A percentile compares a stretch with the other conserved stretches of the same genome.
Evolutionary conservation across 2,888 invertebrate species (phyloP).

Genomic region (Agapostemon virescens): DNA sequence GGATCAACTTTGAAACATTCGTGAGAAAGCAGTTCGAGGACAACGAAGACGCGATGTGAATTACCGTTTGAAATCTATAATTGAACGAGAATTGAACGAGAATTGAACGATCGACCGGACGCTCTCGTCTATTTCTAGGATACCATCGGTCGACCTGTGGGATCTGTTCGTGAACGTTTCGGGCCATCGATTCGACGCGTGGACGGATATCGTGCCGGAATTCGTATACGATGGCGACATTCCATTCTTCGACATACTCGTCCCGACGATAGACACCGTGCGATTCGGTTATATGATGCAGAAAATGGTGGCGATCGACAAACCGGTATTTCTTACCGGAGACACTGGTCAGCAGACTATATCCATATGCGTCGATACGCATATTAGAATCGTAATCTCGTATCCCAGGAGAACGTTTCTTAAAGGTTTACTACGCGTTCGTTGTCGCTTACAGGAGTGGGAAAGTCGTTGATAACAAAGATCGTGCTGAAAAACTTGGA

Average conservation of each 20-base stretch:
- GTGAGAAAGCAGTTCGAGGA: conserved; percentile 87
- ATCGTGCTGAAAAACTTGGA: conserved; percentile 86
- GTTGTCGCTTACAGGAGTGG: conserved; percentile 85
- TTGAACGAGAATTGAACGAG: too few species aligned
- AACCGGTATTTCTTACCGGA: conserved; percentile 94
- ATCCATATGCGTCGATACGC: background rate
- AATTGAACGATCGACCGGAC: too few species aligned
- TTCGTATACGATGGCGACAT: conserved; percentile 86
- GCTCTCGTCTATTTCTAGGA: conserved; percentile 80
- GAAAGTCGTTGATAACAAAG: conserved; percentile 93
- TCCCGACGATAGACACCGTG: conserved; percentile 95
- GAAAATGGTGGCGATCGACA: conserved; percentile 86
- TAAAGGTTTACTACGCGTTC: background rate
- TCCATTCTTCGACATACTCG: conserved; percentile 94
- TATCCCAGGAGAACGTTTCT: background rate
- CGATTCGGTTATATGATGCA: conserved; percentile 91
- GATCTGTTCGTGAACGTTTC: conserved; percentile 88
- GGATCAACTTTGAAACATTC: conserved; percentile 86
- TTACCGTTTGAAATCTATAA: background rate
- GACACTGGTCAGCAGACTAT: conserved; percentile 87
- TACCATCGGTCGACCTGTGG: conserved; percentile 89
- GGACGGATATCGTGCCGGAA: conserved; percentile 89
- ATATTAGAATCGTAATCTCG: background rate
- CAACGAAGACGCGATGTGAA: conserved; percentile 85
- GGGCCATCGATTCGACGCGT: conserved; percentile 86